Percentiles rank a stretch among this genome's conserved stretches.
Conservation (phyloP, 1,140 invertebrate genomes). For the Dendroctonus ponderosae region DNA sequence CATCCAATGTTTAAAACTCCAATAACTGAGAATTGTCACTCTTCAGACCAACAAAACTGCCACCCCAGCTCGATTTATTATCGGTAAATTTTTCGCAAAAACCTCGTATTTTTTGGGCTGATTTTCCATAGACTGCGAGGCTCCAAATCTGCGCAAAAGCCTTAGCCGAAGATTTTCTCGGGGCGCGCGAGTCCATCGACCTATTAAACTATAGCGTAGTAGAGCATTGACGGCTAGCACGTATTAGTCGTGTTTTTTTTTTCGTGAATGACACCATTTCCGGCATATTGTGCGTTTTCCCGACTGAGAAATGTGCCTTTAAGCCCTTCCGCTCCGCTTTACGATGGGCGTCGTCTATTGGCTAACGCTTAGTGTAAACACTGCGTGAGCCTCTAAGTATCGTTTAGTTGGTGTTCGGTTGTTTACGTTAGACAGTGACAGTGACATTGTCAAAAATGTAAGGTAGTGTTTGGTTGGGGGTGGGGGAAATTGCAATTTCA, state of each 20-base stretch:
- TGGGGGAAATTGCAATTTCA: no score
- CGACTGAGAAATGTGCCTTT: slow-evolving; percentile 3
- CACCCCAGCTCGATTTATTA: background rate
- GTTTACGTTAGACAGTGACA: no score
- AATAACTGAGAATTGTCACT: no score
- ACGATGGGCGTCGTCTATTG: background rate
- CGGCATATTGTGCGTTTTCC: slow-evolving; percentile 5
- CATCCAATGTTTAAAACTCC: no score
- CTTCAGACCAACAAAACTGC: slow-evolving; percentile 1
- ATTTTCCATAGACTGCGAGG: slow-evolving; percentile 6
- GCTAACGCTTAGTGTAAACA: no score
- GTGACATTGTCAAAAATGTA: no score
- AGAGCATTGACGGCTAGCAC: background rate
- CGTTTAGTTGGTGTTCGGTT: no score
- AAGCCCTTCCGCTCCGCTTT: slow-evolving; percentile 12
- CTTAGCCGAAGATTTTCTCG: background rate
- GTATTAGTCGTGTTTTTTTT: slow-evolving; percentile 9
- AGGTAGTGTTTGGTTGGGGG: no score
- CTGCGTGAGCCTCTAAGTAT: no score
- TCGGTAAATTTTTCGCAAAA: background rate
- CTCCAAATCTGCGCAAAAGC: slow-evolving; percentile 16
- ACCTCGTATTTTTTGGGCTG: background rate
- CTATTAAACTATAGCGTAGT: slow-evolving; percentile 24
- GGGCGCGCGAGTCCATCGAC: slow-evolving; percentile 37
- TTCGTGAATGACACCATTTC: slow-evolving; percentile 7